These are phyloP conservation scores for Macrotus californicus DNA, from an alignment of 2,113 vertebrate species.

Conservation along the genomic window DNA sequence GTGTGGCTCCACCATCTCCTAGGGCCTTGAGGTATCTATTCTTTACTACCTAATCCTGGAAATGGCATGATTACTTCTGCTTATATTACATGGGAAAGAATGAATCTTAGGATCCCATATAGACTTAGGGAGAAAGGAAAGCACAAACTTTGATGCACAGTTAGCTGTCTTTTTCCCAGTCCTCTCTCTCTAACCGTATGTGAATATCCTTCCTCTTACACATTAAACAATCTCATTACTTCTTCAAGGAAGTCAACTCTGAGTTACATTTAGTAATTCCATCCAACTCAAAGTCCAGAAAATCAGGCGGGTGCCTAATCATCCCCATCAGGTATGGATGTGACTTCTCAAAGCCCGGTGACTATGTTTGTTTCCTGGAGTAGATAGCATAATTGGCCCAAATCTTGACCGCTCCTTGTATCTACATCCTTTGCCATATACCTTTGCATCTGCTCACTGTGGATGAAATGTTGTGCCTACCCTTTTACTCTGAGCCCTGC, in stretches of 20 bases:
- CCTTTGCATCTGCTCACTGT: not conserved
- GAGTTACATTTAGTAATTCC: not conserved
- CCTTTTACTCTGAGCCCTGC: not conserved
- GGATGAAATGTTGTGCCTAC: not conserved
- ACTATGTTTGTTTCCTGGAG: not conserved
- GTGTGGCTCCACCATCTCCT: not conserved
- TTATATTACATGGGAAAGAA: not conserved
- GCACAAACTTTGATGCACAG: not conserved
- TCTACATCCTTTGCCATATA: not conserved
- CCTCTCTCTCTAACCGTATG: not conserved
- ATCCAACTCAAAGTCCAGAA: not conserved
- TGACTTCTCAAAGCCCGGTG: not conserved
- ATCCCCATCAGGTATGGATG: not conserved
- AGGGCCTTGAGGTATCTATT: not conserved
- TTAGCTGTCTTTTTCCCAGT: not conserved
- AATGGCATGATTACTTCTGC: not conserved
- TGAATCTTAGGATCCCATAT: not conserved
- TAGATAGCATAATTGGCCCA: not conserved
- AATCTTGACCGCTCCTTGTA: not conserved
- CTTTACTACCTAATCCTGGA: not conserved
- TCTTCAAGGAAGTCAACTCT: not conserved
- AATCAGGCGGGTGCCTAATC: not conserved
- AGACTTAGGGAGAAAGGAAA: not conserved
- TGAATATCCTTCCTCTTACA: not conserved
- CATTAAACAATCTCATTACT: not conserved